phyloP scores from a whole-genome alignment of 2,797 vertebrate species.

The Cephalopachus bancanus region DNA sequence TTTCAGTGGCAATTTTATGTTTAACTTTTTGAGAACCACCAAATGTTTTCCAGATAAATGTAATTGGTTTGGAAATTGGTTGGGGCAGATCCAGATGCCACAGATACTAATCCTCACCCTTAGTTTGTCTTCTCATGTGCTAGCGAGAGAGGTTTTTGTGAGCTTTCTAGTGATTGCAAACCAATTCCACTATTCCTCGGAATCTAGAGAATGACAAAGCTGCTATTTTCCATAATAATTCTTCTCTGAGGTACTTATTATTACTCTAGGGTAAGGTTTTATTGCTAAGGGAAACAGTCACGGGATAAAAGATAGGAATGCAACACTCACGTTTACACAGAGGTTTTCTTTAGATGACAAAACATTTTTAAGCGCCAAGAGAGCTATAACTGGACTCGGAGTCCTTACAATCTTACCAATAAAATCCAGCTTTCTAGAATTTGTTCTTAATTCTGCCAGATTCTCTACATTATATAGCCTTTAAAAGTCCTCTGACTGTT shows the following conservation, averaged over 20 bases:
- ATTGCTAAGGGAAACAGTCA: neutral
- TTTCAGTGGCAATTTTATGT: neutral
- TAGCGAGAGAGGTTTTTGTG: neutral
- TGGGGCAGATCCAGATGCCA: neutral
- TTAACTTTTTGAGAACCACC: slow-evolving; percentile 23
- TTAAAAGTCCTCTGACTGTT: neutral
- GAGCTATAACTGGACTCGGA: neutral
- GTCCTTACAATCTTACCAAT: neutral
- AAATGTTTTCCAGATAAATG: slow-evolving; percentile 26
- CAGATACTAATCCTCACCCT: neutral
- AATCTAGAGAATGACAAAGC: neutral
- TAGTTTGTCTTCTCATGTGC: neutral
- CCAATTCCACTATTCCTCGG: neutral
- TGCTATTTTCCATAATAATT: neutral
- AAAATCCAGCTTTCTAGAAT: slow-evolving; percentile 21
- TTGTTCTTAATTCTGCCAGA: neutral
- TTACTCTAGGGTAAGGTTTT: neutral
- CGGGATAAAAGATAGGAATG: neutral
- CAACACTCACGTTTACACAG: neutral
- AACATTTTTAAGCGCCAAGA: neutral
- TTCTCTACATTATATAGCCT: neutral
- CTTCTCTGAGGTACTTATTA: neutral
- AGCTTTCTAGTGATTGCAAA: neutral
- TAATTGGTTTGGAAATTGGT: slow-evolving; percentile 3
- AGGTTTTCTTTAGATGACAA: slow-evolving; percentile 16